phyloP scores from a whole-genome alignment of 2,797 vertebrate species.

The Chloroceryle inda region DNA sequence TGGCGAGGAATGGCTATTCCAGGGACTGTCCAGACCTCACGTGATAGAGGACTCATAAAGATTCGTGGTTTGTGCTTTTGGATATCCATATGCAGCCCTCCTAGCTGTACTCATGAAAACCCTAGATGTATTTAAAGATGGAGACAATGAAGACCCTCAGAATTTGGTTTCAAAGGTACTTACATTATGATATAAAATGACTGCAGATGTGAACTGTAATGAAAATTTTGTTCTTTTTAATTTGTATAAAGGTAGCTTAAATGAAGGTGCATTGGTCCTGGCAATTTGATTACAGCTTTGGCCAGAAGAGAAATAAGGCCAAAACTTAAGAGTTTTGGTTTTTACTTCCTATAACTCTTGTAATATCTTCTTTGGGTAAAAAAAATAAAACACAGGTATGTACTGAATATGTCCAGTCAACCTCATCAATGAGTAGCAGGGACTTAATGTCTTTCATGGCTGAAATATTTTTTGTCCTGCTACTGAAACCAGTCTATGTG shows the following conservation, averaged over 20 bases:
- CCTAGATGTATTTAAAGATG: neutral
- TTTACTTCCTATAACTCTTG: neutral
- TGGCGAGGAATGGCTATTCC: neutral
- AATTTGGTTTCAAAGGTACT: neutral
- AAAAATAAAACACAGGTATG: neutral
- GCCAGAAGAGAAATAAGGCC: neutral
- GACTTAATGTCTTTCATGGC: neutral
- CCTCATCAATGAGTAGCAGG: neutral
- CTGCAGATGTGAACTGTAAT: neutral
- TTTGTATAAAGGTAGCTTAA: neutral
- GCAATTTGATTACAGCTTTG: neutral
- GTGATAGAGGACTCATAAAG: neutral
- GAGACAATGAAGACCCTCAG: neutral
- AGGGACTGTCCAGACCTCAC: neutral
- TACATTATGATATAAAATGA: neutral
- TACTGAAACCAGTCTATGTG: neutral
- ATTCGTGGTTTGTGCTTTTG: neutral
- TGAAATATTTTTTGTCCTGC: constrained; percentile 2
- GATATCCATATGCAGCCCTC: too few species aligned
- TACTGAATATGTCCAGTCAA: neutral
- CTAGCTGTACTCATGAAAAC: neutral
- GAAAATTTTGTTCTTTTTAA: neutral
- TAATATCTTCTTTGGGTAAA: neutral
- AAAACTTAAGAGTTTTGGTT: neutral
- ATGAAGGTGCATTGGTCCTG: neutral